Base-by-base conservation (phyloP, 53 echinoderm and acorn worm genomes). In the Zoroaster sp. region DNA sequence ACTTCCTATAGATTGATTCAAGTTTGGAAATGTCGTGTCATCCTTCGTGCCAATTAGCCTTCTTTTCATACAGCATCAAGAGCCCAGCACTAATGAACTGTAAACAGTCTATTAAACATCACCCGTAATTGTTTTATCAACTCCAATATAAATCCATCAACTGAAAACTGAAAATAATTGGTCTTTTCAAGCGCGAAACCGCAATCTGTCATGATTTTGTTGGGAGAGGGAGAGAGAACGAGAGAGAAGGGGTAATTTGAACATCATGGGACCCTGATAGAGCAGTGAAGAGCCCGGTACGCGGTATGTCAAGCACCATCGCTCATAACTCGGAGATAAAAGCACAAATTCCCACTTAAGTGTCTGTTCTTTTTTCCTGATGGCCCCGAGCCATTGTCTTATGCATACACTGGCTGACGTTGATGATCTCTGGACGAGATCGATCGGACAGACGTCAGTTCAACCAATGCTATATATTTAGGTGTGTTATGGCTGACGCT, bases 351-450 rank as follows among this genome's bases (percentile, higher is more conserved):
- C 20, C 59, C 59, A 17, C 35, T 55, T 55, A 37, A 78, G 78
- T 55, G 78, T 78, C 15, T 39, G 17, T 36, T 54, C 51, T 75
- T 15, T 25, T 76, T 76, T 76, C 3, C 28, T 36, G 51, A 43
- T 82, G 82, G 82, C 82, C 43, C 37, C 32, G 4, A 67, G 68
- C 31, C 82, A 68, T 82, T 82, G 69, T 82, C 82, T 82, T 82
- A 67, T 66, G 82, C 82, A 82, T 66, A 82, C 82, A 82, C 66
- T 35, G 68, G 13, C 66, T 43, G 82, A 82, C 82, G 46, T 82
- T 82, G 32, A 46, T 68, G 82, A 68, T 4, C 47, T 31, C 14
- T 32, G 49, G 30, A n/a, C 3, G 47, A 49, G 46, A 75, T 82
- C 41, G 82, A 82, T 82, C 30, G 82, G 18, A 17, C 40, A 15